These are phyloP conservation scores for Aphelenchoides avenae DNA, from an alignment of 1,140 invertebrate genomes.

Conservation along the genomic window DNA sequence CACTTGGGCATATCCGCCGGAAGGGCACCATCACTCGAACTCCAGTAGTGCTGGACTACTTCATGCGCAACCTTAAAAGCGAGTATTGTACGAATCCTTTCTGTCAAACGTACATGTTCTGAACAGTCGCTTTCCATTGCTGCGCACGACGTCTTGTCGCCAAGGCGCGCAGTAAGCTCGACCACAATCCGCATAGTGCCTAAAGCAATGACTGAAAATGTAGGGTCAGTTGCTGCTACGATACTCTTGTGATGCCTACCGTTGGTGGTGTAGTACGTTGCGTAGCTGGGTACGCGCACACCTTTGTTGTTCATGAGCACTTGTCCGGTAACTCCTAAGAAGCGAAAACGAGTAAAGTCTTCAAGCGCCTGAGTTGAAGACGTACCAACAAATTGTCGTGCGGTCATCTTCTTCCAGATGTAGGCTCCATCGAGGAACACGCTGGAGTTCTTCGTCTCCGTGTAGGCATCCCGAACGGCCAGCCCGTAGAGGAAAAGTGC, in stretches of 20 bases:
- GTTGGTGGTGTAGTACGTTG: conserved; percentile 32
- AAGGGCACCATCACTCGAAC: conserved; percentile 43
- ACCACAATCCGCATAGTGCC: conserved; percentile 56
- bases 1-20: conserved; percentile 51
- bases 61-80: conserved; percentile 51
- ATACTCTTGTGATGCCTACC: too few species aligned
- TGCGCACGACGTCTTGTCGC: conserved; percentile 47
- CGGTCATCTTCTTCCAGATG: conserved; percentile 59
- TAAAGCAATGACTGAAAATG: conserved; percentile 46
- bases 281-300: conserved; percentile 59
- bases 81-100: background rate
- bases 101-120: conserved; percentile 41
- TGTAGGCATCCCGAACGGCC: conserved; percentile 55
- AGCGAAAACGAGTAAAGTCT: too few species aligned
- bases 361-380: background rate
- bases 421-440: conserved; percentile 48
- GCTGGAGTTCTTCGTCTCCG: conserved; percentile 45
- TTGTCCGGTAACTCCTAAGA: conserved; percentile 52
- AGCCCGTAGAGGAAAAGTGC: conserved; percentile 57
- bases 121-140: conserved; percentile 50
- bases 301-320: conserved; percentile 58
- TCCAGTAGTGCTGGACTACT: conserved; percentile 51
- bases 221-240: too few species aligned
- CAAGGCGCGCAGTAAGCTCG: conserved; percentile 49
- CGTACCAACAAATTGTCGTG: conserved; percentile 52